Percentiles rank a stretch among this genome's conserved stretches.
Conservation (phyloP, 2,113 vertebrate genomes). For the Paedocypris sp. region DNA sequence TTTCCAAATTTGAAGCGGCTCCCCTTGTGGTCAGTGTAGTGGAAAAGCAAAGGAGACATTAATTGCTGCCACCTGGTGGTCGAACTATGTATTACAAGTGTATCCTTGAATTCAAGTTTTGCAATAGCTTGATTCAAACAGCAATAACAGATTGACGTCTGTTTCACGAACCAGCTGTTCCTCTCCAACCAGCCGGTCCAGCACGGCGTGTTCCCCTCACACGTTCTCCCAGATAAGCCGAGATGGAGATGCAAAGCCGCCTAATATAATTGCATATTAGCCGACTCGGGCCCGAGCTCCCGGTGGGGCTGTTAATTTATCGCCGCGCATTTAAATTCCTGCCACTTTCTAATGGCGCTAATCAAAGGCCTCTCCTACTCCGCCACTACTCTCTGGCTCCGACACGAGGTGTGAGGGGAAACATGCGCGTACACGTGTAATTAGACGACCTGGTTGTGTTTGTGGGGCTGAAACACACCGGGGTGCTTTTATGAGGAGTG, state of each 20-base stretch:
- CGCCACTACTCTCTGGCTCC: neutral
- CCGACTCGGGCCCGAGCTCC: constrained; percentile 25
- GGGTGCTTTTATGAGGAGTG: constrained; percentile 12
- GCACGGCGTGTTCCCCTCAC: neutral
- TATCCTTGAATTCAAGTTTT: no score
- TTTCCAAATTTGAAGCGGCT: no score
- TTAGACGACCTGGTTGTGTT: no score
- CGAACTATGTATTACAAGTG: no score
- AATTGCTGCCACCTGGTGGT: no score
- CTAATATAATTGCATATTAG: constrained; percentile 37
- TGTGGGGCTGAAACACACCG: constrained; percentile 2
- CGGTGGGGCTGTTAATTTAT: constrained; percentile 33
- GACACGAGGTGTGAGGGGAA: constrained; percentile 16
- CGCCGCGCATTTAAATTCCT: constrained; percentile 32
- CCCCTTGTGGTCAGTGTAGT: no score
- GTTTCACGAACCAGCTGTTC: no score
- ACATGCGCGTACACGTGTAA: no score
- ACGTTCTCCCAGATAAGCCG: constrained; percentile 14
- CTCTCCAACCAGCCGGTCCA: no score
- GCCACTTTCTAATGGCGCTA: constrained; percentile 34
- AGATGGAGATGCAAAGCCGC: constrained; percentile 30
- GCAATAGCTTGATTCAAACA: no score
- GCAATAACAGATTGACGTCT: no score
- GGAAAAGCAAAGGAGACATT: no score
- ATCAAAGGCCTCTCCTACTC: constrained; percentile 30